These are phyloP conservation scores for Aix galericulata DNA, from an alignment of 2,113 vertebrate genomes.

Conservation along the genomic window DNA sequence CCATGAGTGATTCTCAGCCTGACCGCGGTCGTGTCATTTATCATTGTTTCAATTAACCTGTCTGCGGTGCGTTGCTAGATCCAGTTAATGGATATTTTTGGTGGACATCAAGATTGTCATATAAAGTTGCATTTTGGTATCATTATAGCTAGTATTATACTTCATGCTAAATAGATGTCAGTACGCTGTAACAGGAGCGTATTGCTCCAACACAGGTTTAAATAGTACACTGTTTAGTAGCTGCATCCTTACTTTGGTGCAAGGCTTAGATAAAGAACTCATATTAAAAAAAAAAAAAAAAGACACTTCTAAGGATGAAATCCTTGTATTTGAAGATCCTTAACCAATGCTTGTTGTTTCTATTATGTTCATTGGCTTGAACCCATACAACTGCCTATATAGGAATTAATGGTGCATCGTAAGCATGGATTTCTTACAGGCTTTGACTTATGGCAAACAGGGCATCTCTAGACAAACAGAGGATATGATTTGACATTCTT, in stretches of 20 bases:
- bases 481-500: background rate
- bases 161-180: background rate
- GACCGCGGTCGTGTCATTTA: background rate
- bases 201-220: background rate
- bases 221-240: background rate
- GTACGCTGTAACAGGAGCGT: background rate
- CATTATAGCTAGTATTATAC: background rate
- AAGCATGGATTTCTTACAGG: background rate
- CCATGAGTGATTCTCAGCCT: background rate
- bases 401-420: rapidly evolving
- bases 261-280: background rate
- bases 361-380: rapidly evolving
- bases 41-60: background rate
- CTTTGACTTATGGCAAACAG: background rate
- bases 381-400: rapidly evolving
- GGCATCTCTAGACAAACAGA: background rate
- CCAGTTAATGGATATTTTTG: background rate
- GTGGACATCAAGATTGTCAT: background rate
- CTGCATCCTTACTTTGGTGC: rapidly evolving
- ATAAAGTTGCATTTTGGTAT: background rate
- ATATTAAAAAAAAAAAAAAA: background rate
- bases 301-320: background rate
- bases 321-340: background rate
- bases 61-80: background rate
- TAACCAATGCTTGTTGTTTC: background rate